Evolutionary conservation across 2,888 invertebrate species (phyloP).

Genomic region (Melieria crassipennis): DNA sequence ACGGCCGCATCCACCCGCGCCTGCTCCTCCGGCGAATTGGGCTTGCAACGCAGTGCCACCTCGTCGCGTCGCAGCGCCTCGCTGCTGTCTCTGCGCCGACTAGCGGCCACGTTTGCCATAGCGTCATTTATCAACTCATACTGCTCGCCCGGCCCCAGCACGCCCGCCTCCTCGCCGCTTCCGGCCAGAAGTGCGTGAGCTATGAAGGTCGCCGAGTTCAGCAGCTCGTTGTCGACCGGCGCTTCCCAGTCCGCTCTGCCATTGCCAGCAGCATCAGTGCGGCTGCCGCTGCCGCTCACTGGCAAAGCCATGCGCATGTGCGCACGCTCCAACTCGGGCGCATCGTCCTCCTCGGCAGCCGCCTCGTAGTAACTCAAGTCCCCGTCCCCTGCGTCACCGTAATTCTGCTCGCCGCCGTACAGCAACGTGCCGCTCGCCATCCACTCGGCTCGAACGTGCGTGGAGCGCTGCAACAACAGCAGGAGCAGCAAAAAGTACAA

Average conservation of each 20-base stretch:
- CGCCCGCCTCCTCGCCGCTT: not conserved
- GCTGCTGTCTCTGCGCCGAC: slow-evolving; percentile 8
- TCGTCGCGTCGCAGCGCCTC: not conserved
- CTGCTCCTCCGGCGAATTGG: slow-evolving; percentile 23
- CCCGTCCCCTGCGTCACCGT: slow-evolving; percentile 13
- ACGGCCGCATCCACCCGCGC: slow-evolving; percentile 22
- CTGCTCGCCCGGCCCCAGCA: not conserved
- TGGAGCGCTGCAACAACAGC: slow-evolving; percentile 13
- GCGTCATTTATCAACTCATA: not conserved
- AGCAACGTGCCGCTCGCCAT: not conserved
- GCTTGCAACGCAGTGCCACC: not conserved
- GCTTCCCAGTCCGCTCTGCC: not conserved
- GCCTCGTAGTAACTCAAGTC: slow-evolving; percentile 24
- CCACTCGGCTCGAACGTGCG: not conserved
- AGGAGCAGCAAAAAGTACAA: slow-evolving; percentile 21
- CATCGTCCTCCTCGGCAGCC: not conserved
- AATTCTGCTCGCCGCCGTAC: not conserved
- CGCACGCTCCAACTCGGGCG: not conserved
- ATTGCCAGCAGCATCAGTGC: not conserved
- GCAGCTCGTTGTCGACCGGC: not conserved
- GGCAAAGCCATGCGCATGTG: not conserved
- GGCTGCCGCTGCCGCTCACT: not conserved
- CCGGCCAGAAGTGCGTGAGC: not conserved
- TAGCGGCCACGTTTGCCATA: not conserved
- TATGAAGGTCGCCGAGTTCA: not conserved